These are phyloP conservation scores for Macrophya annulata DNA, from an alignment of 2,888 invertebrate genomes.

Conservation along the genomic window DNA sequence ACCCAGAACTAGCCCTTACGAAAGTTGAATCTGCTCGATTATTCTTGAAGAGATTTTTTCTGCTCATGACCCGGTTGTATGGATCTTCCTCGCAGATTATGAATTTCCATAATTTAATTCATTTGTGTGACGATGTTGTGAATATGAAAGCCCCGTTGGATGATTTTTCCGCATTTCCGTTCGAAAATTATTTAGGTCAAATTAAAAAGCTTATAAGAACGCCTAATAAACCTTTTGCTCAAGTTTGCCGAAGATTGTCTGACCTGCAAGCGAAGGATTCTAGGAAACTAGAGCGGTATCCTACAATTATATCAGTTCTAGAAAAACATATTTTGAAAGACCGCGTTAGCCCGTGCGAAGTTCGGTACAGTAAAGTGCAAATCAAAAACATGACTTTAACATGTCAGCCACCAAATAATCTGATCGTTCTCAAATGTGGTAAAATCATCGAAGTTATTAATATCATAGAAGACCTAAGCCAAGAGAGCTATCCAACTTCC, in stretches of 20 bases:
- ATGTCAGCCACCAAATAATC: not conserved
- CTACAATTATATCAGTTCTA: not conserved
- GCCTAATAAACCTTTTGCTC: slow-evolving; percentile 49
- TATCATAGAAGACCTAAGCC: not conserved
- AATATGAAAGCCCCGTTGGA: slow-evolving; percentile 32
- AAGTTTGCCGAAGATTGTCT: slow-evolving; percentile 48
- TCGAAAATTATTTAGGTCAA: slow-evolving; percentile 54
- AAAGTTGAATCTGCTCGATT: slow-evolving; percentile 37
- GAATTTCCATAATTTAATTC: slow-evolving; percentile 58
- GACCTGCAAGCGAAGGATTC: not conserved
- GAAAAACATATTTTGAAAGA: not conserved
- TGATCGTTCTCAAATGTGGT: not conserved
- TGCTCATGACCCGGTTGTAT: slow-evolving; percentile 33
- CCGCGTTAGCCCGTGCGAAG: too few species aligned
- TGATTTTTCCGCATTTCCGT: slow-evolving; percentile 38
- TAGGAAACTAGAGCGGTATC: not conserved
- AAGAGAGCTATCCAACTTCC: not conserved
- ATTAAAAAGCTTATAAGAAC: slow-evolving; percentile 49
- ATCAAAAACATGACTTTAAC: slow-evolving; percentile 11
- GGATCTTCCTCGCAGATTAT: slow-evolving; percentile 50
- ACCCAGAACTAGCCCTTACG: slow-evolving; percentile 2
- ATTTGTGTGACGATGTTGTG: slow-evolving; percentile 57
- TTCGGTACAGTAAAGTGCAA: not conserved
- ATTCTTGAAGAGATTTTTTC: slow-evolving; percentile 40
- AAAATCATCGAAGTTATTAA: not conserved